Evolutionary conservation across 2,797 vertebrate genomes (phyloP).

Genomic region (Podarcis lilfordi): DNA sequence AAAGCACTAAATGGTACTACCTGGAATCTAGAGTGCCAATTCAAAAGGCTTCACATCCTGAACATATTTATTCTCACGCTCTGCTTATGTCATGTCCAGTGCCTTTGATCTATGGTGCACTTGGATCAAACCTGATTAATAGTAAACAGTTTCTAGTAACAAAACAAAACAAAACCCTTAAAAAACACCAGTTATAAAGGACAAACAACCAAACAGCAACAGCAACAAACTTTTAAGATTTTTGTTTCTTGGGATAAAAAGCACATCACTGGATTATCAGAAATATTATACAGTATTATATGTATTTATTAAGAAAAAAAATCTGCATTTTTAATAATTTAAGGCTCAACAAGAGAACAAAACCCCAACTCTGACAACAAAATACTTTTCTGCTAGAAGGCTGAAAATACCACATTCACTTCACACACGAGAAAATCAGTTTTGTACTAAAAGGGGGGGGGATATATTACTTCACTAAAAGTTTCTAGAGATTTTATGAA

Average conservation of each 20-base stretch:
- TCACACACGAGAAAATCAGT: constrained; percentile 65
- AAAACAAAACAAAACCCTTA: constrained; percentile 11
- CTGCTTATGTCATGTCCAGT: fast-evolving
- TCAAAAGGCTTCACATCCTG: constrained; percentile 19
- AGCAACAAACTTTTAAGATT: neutral
- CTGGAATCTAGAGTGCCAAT: neutral
- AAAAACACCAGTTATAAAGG: constrained; percentile 38
- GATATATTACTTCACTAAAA: constrained; percentile 62
- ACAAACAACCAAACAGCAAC: neutral
- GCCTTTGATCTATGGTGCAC: constrained; percentile 59
- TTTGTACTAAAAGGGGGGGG: constrained; percentile 59
- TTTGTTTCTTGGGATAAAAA: constrained; percentile 62
- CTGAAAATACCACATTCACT: constrained; percentile 71
- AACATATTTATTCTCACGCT: constrained; percentile 1
- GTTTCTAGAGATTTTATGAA: constrained; percentile 50
- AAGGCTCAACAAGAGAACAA: constrained; percentile 75
- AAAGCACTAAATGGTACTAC: neutral
- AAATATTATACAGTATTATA: constrained; percentile 27
- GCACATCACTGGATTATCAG: constrained; percentile 48
- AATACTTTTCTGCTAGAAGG: constrained; percentile 64
- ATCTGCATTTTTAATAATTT: constrained; percentile 72
- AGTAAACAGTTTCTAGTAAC: constrained; percentile 14
- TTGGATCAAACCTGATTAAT: constrained; percentile 54
- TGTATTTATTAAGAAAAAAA: constrained; percentile 59
- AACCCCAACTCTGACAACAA: constrained; percentile 23